These are phyloP conservation scores for Neosilurus mollespiculum DNA, from an alignment of 2,797 vertebrate species.

Conservation along the genomic window DNA sequence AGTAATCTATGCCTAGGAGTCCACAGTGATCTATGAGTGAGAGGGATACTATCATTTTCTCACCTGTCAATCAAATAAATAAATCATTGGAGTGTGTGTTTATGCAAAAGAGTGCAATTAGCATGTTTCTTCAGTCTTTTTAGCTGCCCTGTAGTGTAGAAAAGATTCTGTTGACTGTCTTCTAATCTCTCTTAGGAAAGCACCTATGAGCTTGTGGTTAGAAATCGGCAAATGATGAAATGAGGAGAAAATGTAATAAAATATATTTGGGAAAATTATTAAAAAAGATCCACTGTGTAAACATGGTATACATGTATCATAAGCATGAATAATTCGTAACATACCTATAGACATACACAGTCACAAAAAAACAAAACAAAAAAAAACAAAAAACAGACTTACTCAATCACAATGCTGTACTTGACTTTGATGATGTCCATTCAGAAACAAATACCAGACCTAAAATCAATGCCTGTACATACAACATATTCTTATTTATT, in stretches of 20 bases:
- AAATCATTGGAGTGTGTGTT: background rate
- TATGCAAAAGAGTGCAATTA: background rate
- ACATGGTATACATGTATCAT: too few relatives aligned
- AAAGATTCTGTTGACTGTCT: background rate
- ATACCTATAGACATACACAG: too few relatives aligned
- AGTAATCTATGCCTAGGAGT: background rate
- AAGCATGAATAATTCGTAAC: background rate
- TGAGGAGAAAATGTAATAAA: background rate
- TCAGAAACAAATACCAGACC: slow-evolving; percentile 6
- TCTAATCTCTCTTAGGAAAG: background rate
- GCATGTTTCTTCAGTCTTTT: background rate
- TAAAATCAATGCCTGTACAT: slow-evolving; percentile 13
- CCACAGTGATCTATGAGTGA: background rate
- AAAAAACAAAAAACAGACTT: too few relatives aligned
- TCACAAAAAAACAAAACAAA: too few relatives aligned
- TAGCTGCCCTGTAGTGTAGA: background rate
- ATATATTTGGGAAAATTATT: background rate
- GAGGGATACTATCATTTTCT: background rate
- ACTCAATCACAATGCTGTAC: background rate
- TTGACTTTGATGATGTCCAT: background rate
- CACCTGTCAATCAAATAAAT: background rate
- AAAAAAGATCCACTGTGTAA: background rate
- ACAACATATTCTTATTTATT: background rate
- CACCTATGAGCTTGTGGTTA: background rate
- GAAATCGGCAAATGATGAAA: background rate